These are phyloP conservation scores for Tetropium fuscum DNA, from an alignment of 2,888 invertebrate species.

Conservation along the genomic window DNA sequence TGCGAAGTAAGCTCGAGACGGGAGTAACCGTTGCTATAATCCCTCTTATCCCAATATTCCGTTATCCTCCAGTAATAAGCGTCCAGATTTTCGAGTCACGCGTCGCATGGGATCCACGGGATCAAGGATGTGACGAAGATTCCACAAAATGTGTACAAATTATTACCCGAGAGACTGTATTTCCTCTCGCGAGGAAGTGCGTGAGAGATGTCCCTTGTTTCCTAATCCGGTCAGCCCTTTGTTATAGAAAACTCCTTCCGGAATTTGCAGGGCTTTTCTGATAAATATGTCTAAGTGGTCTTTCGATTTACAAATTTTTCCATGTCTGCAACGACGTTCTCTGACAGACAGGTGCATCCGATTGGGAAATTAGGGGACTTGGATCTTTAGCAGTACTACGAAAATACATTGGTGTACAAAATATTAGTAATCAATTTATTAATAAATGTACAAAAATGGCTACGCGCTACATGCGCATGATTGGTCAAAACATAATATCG, in stretches of 20 bases:
- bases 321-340: too few species aligned
- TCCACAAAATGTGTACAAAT: constrained; percentile 39
- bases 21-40: constrained; percentile 21
- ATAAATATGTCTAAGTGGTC: constrained; percentile 10
- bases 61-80: constrained; percentile 38
- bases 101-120: constrained; percentile 30
- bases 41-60: constrained; percentile 36
- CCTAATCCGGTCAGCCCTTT: constrained; percentile 21
- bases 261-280: not conserved
- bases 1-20: constrained; percentile 1
- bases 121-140: constrained; percentile 40
- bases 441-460: too few species aligned
- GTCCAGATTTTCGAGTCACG: constrained; percentile 45
- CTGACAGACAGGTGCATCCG: not conserved
- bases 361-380: too few species aligned
- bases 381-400: too few species aligned
- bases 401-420: too few species aligned
- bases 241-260: constrained; percentile 7
- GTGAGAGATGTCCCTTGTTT: constrained; percentile 21
- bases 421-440: too few species aligned
- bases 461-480: too few species aligned
- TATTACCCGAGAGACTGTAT: constrained; percentile 32
- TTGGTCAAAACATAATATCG: too few species aligned
- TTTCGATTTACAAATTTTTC: not conserved
- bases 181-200: constrained; percentile 15